Conservation (phyloP, 2,113 vertebrate genomes). For the Tragulus kanchil region DNA sequence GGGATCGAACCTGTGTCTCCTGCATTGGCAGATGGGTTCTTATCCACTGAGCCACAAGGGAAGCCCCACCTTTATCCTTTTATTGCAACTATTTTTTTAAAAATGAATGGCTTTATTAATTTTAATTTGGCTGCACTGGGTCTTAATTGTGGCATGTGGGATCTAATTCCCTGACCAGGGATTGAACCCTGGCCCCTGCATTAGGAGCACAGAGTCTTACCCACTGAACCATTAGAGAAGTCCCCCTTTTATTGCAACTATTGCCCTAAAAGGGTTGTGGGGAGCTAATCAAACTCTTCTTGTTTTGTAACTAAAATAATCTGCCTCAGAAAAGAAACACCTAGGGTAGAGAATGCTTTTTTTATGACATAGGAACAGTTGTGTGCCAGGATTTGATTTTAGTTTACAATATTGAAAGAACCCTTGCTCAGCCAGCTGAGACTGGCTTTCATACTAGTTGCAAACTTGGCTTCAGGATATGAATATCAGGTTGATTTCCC, state of each 20-base stretch:
- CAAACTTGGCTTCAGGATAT: neutral
- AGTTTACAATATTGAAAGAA: neutral
- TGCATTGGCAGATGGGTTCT: too few relatives aligned
- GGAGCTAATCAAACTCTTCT: neutral
- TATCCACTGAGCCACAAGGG: too few relatives aligned
- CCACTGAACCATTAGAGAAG: too few relatives aligned
- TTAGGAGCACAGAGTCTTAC: too few relatives aligned
- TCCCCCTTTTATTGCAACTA: neutral
- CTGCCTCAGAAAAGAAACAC: neutral
- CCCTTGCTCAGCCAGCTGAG: neutral
- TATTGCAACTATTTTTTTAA: too few relatives aligned
- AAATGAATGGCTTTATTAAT: too few relatives aligned
- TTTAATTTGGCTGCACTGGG: too few relatives aligned
- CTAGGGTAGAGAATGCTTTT: neutral
- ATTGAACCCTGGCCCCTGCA: too few relatives aligned
- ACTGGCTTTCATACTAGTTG: neutral
- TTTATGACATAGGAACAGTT: neutral
- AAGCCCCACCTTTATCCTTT: too few relatives aligned
- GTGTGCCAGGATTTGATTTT: neutral
- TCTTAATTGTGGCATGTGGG: too few relatives aligned
- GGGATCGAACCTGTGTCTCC: too few relatives aligned
- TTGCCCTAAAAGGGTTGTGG: neutral
- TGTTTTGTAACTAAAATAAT: neutral
- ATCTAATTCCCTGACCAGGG: too few relatives aligned
- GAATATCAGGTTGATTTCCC: neutral